A percentile compares a stretch with the other conserved stretches of the same genome.
Evolutionary conservation across 2,797 vertebrate genomes (phyloP).

Genomic region (Gymnodraco acuticeps): DNA sequence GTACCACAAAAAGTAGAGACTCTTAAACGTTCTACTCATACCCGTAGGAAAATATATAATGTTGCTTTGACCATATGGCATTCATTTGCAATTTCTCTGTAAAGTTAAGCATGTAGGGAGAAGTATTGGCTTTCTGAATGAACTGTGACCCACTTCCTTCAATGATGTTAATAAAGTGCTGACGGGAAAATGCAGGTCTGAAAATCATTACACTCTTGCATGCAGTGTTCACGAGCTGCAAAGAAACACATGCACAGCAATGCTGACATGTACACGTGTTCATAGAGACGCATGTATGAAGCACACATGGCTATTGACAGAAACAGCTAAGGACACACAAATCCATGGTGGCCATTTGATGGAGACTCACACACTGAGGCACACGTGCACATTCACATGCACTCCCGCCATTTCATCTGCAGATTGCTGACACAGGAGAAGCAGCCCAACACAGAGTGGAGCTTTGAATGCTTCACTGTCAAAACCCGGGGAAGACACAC

Average conservation of each 20-base stretch:
- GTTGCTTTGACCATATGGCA: not conserved
- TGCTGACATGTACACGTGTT: not conserved
- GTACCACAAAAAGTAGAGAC: not conserved
- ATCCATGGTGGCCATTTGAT: too few relatives aligned
- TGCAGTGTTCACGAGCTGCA: not conserved
- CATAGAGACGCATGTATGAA: not conserved
- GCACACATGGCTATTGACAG: not conserved
- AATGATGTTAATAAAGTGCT: conserved; percentile 48
- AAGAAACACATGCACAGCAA: conserved; percentile 6
- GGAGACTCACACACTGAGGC: not conserved
- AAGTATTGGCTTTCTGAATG: conserved; percentile 51
- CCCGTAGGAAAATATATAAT: not conserved
- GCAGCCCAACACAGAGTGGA: conserved; percentile 2
- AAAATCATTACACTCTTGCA: conserved; percentile 3
- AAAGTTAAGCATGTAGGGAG: conserved; percentile 16
- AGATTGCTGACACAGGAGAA: conserved; percentile 43
- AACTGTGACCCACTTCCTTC: conserved; percentile 46
- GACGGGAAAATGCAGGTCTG: conserved; percentile 28
- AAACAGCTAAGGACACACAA: not conserved
- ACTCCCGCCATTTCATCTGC: conserved; percentile 13
- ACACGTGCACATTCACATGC: not conserved
- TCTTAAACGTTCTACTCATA: not conserved
- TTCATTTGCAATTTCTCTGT: not conserved
- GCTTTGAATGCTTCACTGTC: conserved; percentile 36
- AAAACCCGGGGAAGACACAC: not conserved